These are phyloP conservation scores for Leiothrix lutea DNA, from an alignment of 2,113 vertebrate genomes.

Conservation along the genomic window DNA sequence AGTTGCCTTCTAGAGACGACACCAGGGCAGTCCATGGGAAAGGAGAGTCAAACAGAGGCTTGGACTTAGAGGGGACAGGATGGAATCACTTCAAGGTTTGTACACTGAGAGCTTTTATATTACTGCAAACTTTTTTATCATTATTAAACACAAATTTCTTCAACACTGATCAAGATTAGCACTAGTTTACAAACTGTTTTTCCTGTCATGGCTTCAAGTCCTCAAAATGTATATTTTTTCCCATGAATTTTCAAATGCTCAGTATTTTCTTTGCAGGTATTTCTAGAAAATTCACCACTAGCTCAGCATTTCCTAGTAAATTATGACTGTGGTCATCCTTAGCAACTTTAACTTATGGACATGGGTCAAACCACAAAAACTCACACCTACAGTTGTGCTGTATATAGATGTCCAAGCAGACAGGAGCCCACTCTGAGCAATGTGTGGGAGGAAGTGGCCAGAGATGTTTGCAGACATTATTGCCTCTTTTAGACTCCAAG, in stretches of 20 bases:
- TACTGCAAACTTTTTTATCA: not conserved
- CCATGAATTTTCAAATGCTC: not conserved
- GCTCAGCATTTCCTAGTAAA: not conserved
- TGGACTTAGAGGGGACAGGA: not conserved
- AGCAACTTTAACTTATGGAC: not conserved
- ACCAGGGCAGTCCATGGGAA: not conserved
- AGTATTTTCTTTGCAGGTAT: not conserved
- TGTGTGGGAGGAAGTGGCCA: slow-evolving; percentile 20
- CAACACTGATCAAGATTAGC: not conserved
- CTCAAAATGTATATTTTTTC: not conserved
- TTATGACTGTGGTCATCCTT: not conserved
- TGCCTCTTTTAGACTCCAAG: slow-evolving; percentile 31
- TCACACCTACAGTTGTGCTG: slow-evolving; percentile 40
- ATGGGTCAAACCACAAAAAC: slow-evolving; percentile 12
- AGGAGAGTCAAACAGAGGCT: not conserved
- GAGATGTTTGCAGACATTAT: not conserved
- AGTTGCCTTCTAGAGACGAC: not conserved
- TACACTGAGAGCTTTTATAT: not conserved
- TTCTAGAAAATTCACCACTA: not conserved
- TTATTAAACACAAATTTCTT: not conserved
- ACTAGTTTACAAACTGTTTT: not conserved
- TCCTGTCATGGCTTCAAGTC: not conserved
- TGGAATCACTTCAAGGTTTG: not conserved
- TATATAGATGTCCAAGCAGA: slow-evolving; percentile 38
- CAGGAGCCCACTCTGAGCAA: not conserved